Percentiles rank a stretch among this genome's conserved stretches.
These are phyloP conservation scores for Etheostoma cragini DNA, from an alignment of 2,113 vertebrate species.

Conservation along the genomic window DNA sequence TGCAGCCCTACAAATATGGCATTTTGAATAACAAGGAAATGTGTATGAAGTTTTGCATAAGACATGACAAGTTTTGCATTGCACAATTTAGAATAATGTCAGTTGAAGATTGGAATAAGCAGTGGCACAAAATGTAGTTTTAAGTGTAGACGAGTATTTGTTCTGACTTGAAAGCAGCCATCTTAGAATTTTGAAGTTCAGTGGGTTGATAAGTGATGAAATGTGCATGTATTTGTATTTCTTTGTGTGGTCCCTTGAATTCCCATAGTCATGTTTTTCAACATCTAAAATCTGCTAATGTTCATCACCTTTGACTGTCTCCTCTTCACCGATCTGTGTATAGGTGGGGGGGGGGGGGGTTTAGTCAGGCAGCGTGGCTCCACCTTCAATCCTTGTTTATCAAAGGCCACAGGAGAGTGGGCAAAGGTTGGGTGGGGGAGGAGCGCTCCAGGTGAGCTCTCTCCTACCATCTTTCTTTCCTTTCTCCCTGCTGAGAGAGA, in stretches of 20 bases:
- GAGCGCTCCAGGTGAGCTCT: constrained; percentile 78
- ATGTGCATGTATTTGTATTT: background rate
- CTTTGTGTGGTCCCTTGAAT: background rate
- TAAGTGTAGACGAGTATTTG: background rate
- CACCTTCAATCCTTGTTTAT: constrained; percentile 67
- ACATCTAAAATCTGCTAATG: background rate
- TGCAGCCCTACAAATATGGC: background rate
- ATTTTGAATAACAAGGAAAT: background rate
- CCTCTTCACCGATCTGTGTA: background rate
- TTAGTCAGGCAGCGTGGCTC: constrained; percentile 19
- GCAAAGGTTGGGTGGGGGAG: constrained; percentile 75
- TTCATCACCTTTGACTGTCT: background rate
- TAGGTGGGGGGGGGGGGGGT: background rate
- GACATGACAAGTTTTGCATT: background rate
- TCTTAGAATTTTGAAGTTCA: background rate
- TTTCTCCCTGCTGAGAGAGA: constrained; percentile 37
- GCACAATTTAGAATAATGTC: background rate
- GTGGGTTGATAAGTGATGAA: background rate
- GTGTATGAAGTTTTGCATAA: background rate
- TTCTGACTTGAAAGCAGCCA: background rate
- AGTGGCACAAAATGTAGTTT: no score
- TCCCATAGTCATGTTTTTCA: background rate
- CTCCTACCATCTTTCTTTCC: constrained; percentile 39
- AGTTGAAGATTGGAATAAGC: background rate
- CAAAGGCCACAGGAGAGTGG: constrained; percentile 61